Evolutionary conservation across 2,888 invertebrate species (phyloP).

Genomic region (Melitaea athalia): DNA sequence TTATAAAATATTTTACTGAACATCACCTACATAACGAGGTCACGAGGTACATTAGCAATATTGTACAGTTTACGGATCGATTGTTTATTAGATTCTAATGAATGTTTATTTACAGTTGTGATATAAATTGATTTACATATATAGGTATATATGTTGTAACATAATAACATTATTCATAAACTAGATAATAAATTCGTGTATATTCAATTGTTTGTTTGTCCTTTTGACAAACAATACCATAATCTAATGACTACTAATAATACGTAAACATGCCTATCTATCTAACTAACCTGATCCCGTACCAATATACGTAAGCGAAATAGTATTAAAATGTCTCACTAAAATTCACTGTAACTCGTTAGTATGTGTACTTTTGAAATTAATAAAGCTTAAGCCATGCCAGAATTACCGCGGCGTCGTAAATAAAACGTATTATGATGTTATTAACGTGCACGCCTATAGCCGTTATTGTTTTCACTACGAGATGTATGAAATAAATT

Average conservation of each 20-base stretch:
- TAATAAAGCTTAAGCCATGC: slow-evolving; percentile 53
- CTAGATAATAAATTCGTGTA: too few relatives aligned
- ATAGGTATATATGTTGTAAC: too few relatives aligned
- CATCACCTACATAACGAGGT: too few relatives aligned
- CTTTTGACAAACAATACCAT: too few relatives aligned
- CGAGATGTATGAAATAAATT: slow-evolving; percentile 25
- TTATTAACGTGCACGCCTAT: slow-evolving; percentile 46
- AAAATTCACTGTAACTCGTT: slow-evolving; percentile 27
- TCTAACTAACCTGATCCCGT: neutral
- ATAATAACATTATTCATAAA: too few relatives aligned
- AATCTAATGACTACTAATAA: neutral
- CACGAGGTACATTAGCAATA: too few relatives aligned
- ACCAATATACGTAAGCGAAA: neutral
- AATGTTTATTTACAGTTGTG: neutral
- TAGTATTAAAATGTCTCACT: slow-evolving; percentile 12
- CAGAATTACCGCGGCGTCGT: slow-evolving; percentile 48
- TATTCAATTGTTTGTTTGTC: too few relatives aligned
- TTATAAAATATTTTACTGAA: too few relatives aligned
- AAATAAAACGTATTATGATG: slow-evolving; percentile 59
- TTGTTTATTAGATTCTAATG: neutral
- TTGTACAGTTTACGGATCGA: too few relatives aligned
- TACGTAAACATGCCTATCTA: neutral
- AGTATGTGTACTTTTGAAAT: slow-evolving; percentile 49
- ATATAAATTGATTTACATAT: neutral
- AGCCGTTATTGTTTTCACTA: slow-evolving; percentile 32